phyloP scores from a whole-genome alignment of 53 echinoderm and acorn worm species.

The Hippasteria phrygiana region DNA sequence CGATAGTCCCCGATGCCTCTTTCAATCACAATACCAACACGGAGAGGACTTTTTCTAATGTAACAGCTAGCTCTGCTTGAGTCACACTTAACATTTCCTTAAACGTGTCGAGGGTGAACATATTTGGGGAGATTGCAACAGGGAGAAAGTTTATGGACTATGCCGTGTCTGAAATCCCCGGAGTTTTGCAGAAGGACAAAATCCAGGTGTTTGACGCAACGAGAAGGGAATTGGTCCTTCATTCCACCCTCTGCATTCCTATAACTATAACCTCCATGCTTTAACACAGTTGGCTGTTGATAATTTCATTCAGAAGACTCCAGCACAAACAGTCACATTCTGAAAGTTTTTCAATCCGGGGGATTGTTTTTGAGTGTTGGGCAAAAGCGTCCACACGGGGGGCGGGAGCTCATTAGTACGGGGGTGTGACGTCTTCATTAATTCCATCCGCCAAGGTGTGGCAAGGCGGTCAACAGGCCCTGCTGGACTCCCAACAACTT shows the following conservation, averaged over 20 bases:
- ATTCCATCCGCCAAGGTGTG: slow-evolving; percentile 6
- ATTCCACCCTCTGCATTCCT: not conserved
- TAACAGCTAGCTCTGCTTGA: not conserved
- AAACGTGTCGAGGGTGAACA: not conserved
- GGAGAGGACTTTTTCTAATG: not conserved
- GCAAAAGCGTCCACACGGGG: not conserved
- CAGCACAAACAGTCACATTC: no score
- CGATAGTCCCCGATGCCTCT: no score
- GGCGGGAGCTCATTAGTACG: slow-evolving; percentile 26
- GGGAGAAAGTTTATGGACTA: not conserved
- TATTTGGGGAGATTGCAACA: not conserved
- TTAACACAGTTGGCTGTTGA: not conserved
- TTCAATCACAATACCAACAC: no score
- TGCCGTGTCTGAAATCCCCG: not conserved
- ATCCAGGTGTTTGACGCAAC: slow-evolving; percentile 3
- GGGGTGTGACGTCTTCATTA: not conserved
- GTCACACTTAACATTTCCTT: not conserved
- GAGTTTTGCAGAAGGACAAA: not conserved
- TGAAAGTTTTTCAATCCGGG: not conserved
- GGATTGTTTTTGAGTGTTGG: not conserved
- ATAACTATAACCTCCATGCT: no score
- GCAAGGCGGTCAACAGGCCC: not conserved
- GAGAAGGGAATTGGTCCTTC: slow-evolving; percentile 18
- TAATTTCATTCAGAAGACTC: not conserved
- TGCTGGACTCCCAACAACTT: slow-evolving; percentile 25